These are phyloP conservation scores for Pachyuromys duprasi DNA, from an alignment of 2,797 vertebrate species.

Conservation along the genomic window DNA sequence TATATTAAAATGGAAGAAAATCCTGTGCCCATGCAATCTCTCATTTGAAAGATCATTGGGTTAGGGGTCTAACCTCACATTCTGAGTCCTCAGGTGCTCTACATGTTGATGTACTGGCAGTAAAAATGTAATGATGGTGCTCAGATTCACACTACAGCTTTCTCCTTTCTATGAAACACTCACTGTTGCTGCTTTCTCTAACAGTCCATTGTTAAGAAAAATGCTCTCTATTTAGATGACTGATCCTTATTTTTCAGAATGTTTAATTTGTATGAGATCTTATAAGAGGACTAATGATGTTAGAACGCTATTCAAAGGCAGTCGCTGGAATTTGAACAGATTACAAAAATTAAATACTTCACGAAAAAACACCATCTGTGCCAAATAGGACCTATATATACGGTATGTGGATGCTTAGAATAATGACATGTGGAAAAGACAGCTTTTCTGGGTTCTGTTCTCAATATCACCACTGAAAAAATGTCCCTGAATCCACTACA, in stretches of 20 bases:
- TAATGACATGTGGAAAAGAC: neutral
- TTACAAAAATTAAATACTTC: neutral
- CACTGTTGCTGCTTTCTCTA: too few relatives aligned
- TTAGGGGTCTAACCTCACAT: neutral
- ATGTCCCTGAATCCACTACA: neutral
- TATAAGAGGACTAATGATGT: neutral
- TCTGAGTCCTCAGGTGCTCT: neutral
- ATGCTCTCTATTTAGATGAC: neutral
- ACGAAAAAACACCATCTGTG: neutral
- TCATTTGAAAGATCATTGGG: neutral
- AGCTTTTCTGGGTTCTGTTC: neutral
- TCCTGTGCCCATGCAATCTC: neutral
- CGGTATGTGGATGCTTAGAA: neutral
- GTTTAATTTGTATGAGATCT: neutral
- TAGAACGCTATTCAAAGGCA: neutral
- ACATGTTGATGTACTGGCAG: fast-evolving
- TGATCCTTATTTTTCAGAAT: neutral
- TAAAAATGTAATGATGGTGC: fast-evolving
- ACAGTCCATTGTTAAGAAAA: too few relatives aligned
- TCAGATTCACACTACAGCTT: fast-evolving
- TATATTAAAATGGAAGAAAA: neutral
- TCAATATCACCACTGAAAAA: neutral
- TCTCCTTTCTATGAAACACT: neutral
- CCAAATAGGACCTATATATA: neutral
- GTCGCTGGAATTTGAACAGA: neutral